These are phyloP conservation scores for Trachymyrmex septentrionalis DNA, from an alignment of 1,140 invertebrate genomes.

Conservation along the genomic window DNA sequence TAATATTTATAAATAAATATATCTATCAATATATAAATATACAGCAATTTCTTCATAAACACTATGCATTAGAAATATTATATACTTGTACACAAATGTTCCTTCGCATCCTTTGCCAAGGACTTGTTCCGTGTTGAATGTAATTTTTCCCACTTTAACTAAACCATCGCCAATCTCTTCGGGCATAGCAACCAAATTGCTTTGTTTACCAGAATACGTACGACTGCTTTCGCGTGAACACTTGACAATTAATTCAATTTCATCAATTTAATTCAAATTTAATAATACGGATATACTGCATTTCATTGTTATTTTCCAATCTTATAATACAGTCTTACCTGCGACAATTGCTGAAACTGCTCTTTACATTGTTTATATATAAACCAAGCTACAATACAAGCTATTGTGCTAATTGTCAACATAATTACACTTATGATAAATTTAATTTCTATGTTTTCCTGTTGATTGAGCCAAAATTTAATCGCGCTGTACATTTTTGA, in stretches of 20 bases:
- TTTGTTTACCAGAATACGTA: slow-evolving; percentile 78
- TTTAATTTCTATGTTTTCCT: slow-evolving; percentile 91
- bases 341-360: slow-evolving; percentile 90
- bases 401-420: slow-evolving; percentile 86
- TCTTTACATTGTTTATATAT: slow-evolving; percentile 85
- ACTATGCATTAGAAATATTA: slow-evolving; percentile 34
- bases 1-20: neutral
- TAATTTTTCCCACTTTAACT: slow-evolving; percentile 96
- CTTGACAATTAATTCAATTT: slow-evolving; percentile 66
- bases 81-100: slow-evolving; percentile 97
- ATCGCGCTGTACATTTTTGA: slow-evolving; percentile 68
- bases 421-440: slow-evolving; percentile 87
- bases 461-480: slow-evolving; percentile 89
- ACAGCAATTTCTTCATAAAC: neutral
- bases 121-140: slow-evolving; percentile 94
- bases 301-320: neutral
- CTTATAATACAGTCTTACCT: slow-evolving; percentile 81
- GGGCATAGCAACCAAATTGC: slow-evolving; percentile 84
- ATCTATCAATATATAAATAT: neutral
- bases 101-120: slow-evolving; percentile 99
- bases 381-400: slow-evolving; percentile 89
- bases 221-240: slow-evolving; percentile 83
- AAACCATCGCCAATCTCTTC: slow-evolving; percentile 92
- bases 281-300: neutral
- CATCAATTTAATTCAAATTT: neutral